Conservation (phyloP, 2,797 vertebrate species). For the Tiaroga cobitis region DNA sequence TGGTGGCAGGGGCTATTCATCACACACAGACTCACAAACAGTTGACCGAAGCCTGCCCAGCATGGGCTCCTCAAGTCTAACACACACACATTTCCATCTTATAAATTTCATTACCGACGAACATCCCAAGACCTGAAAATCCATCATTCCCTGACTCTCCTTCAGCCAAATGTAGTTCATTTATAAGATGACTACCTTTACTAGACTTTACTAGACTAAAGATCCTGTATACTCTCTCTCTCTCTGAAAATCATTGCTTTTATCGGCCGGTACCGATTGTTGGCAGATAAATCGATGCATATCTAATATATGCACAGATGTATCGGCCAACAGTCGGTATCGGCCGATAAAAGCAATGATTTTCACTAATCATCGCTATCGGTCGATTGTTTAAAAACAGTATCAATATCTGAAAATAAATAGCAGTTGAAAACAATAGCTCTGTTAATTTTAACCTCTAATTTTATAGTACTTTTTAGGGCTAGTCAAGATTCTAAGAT, state of each 20-base stretch:
- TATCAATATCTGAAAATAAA: too few species aligned
- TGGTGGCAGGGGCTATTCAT: slow-evolving; percentile 59
- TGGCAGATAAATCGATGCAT: not conserved
- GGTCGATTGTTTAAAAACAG: not conserved
- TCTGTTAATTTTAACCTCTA: too few species aligned
- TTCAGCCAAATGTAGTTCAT: slow-evolving; percentile 30
- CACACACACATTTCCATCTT: slow-evolving; percentile 46
- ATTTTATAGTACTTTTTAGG: too few species aligned
- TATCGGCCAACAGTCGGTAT: not conserved
- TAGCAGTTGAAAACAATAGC: too few species aligned
- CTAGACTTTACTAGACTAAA: not conserved
- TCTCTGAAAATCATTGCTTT: too few species aligned
- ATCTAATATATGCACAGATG: too few species aligned
- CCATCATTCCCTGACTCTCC: slow-evolving; percentile 30
- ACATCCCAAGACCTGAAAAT: slow-evolving; percentile 21
- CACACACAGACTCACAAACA: slow-evolving; percentile 42
- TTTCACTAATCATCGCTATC: not conserved
- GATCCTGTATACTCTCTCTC: not conserved
- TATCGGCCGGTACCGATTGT: too few species aligned
- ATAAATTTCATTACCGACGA: slow-evolving; percentile 41
- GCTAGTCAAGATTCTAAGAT: too few species aligned
- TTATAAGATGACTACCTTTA: slow-evolving; percentile 25
- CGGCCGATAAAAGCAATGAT: not conserved
- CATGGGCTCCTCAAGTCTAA: not conserved
- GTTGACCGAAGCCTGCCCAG: slow-evolving; percentile 35